A percentile compares a stretch with the other conserved stretches of the same genome.
Conservation (phyloP, 2,797 vertebrate species). For the Crocodylus rhombifer region DNA sequence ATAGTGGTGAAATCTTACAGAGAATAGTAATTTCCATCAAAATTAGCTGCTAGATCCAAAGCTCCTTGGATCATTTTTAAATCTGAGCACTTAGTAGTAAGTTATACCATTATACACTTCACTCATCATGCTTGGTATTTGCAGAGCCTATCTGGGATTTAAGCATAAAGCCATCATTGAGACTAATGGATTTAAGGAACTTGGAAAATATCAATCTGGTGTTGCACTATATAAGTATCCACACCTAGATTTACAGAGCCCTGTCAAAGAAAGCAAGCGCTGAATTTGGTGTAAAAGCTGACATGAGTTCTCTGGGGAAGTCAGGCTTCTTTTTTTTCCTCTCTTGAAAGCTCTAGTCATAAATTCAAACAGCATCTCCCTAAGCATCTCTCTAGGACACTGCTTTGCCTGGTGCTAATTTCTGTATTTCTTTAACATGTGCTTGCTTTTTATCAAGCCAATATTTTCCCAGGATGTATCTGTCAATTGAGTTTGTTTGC, state of each 20-base stretch:
- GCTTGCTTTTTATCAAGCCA: conserved; percentile 14
- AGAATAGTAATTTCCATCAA: background rate
- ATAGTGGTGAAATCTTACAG: background rate
- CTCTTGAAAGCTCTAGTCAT: background rate
- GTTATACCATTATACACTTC: background rate
- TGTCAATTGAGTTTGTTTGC: conserved; percentile 39
- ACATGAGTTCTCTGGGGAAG: background rate
- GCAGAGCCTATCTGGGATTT: background rate
- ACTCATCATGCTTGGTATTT: background rate
- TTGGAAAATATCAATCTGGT: background rate
- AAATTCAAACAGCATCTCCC: background rate
- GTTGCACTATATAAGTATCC: background rate
- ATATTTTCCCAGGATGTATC: conserved; percentile 5
- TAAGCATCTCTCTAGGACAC: background rate
- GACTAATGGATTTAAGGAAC: background rate
- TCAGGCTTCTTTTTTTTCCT: background rate
- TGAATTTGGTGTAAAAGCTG: background rate
- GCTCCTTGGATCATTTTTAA: background rate
- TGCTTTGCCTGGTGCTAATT: background rate
- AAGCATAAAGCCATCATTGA: background rate
- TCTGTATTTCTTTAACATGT: background rate
- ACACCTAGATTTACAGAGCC: background rate
- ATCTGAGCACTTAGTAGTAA: rapidly evolving
- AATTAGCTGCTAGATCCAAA: background rate
- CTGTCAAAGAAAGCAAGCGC: background rate